Conservation (phyloP, 2,888 invertebrate species). For the Glaucopsyche alexis region DNA sequence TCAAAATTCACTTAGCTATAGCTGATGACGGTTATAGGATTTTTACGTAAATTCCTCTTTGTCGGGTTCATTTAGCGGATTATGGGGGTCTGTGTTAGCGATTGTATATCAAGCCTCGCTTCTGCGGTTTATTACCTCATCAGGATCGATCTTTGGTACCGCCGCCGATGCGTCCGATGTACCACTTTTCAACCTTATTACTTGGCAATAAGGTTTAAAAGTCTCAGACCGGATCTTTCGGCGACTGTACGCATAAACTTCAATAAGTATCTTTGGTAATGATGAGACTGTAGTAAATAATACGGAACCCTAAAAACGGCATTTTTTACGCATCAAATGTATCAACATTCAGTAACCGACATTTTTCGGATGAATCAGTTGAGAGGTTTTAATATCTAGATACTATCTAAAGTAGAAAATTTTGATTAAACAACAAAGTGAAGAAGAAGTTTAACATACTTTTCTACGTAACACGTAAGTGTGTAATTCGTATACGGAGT, state of each 20-base stretch:
- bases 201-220: background rate
- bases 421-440: too few relatives aligned
- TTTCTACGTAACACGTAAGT: too few relatives aligned
- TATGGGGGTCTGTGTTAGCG: constrained; percentile 48
- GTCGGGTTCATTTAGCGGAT: constrained; percentile 61
- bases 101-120: constrained; percentile 13
- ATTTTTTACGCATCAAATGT: too few relatives aligned
- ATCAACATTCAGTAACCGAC: too few relatives aligned
- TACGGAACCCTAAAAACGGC: too few relatives aligned
- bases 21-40: constrained; percentile 54
- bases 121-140: constrained; percentile 43
- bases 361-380: too few relatives aligned
- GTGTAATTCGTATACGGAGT: too few relatives aligned
- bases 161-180: background rate
- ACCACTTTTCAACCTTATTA: background rate
- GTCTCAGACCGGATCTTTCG: background rate
- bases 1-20: constrained; percentile 40
- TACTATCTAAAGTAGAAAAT: too few relatives aligned
- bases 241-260: background rate
- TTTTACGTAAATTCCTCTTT: constrained; percentile 63
- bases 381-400: too few relatives aligned
- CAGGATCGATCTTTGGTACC: constrained; percentile 38
- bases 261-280: background rate
- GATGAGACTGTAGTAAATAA: background rate
- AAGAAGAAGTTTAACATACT: too few relatives aligned